Conservation (phyloP, 2,113 vertebrate genomes). For the Pluvianellus socialis region DNA sequence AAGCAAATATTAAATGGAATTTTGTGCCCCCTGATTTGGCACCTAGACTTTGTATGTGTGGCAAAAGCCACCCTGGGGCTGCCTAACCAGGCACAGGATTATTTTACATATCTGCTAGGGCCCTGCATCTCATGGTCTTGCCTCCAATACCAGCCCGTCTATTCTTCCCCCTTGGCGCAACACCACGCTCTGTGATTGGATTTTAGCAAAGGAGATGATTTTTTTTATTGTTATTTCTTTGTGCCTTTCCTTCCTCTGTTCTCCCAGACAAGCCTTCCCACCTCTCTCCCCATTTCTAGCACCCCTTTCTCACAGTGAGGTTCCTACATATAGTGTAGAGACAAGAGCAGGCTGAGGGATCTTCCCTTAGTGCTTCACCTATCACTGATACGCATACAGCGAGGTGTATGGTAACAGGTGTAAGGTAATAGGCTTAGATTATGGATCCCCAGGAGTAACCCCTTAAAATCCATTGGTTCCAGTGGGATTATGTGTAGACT, state of each 20-base stretch:
- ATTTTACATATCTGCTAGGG: background rate
- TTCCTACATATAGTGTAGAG: background rate
- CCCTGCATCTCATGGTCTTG: background rate
- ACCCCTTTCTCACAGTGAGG: fast-evolving
- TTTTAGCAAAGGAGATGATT: background rate
- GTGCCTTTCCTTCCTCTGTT: background rate
- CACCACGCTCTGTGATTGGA: background rate
- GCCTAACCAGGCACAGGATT: background rate
- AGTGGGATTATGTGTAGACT: background rate
- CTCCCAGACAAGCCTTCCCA: background rate
- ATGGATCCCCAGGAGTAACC: background rate
- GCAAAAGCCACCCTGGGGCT: background rate
- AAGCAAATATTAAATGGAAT: background rate
- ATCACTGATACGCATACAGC: background rate
- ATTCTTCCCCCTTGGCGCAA: background rate
- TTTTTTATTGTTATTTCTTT: background rate
- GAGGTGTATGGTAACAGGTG: background rate
- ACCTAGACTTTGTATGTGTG: background rate
- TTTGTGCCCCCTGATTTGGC: background rate
- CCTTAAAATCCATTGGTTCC: background rate
- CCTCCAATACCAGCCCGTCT: background rate
- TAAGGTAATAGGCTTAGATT: background rate
- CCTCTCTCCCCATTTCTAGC: background rate
- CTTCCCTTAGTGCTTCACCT: background rate
- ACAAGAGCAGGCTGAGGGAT: background rate